A percentile compares a stretch with the other conserved stretches of the same genome.
These are phyloP conservation scores for Macrotis lagotis DNA, from an alignment of 2,113 vertebrate species.

Conservation along the genomic window DNA sequence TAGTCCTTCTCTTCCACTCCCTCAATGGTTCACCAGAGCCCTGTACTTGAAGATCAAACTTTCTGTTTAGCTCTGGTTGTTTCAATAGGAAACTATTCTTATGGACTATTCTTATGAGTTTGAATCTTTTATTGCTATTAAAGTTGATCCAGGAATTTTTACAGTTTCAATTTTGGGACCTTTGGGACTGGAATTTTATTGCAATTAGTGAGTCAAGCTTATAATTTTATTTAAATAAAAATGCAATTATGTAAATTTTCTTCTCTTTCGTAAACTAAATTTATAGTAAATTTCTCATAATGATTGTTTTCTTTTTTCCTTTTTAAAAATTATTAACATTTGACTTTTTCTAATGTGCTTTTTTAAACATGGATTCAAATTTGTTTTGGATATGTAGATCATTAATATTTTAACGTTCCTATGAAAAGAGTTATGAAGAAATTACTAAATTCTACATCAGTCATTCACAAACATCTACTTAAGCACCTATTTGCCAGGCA, in stretches of 20 bases:
- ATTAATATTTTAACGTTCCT: conserved; percentile 25
- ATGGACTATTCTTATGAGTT: conserved; percentile 21
- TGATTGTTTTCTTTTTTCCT: conserved; percentile 6
- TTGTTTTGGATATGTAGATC: conserved; percentile 9
- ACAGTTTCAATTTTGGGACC: neutral
- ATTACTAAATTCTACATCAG: neutral
- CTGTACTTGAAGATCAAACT: too few relatives aligned
- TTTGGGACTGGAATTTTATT: conserved; percentile 3
- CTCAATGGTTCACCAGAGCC: too few relatives aligned
- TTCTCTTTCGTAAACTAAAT: neutral
- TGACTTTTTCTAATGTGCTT: conserved; percentile 19
- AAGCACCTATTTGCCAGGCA: neutral
- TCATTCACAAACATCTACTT: neutral
- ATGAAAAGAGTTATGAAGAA: conserved; percentile 12
- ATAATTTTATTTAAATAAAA: conserved; percentile 44
- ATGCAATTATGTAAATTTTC: neutral
- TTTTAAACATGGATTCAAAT: conserved; percentile 15
- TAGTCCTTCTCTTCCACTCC: too few relatives aligned
- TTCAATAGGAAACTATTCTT: too few relatives aligned
- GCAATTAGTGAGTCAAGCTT: conserved; percentile 13
- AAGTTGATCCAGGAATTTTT: conserved; percentile 24
- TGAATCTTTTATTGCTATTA: neutral
- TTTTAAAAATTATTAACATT: neutral
- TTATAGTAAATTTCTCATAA: conserved; percentile 10
- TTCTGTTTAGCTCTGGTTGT: too few relatives aligned